Percentiles rank a stretch among this genome's conserved stretches.
Evolutionary conservation across 2,797 vertebrate genomes (phyloP).

Genomic region (Carduelis carduelis): DNA sequence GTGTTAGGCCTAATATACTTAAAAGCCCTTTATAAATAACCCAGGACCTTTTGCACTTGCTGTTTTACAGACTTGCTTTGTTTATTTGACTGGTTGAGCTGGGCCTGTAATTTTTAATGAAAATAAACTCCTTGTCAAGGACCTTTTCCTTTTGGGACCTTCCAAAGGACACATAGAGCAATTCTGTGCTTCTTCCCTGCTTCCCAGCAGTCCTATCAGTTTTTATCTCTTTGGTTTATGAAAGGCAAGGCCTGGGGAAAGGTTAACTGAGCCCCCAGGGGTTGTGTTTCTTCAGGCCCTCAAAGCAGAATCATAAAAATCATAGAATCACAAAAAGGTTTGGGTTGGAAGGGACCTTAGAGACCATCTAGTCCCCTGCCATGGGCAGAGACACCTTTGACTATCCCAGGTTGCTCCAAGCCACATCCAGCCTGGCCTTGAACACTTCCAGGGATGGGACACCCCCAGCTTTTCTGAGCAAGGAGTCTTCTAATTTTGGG

Average conservation of each 20-base stretch:
- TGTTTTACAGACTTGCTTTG: conserved; percentile 46
- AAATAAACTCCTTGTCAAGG: conserved; percentile 58
- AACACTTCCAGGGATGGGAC: neutral
- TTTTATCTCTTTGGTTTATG: neutral
- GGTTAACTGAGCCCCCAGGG: neutral
- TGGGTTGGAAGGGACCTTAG: neutral
- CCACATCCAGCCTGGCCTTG: neutral
- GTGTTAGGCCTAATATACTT: conserved; percentile 64
- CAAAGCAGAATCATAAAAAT: neutral
- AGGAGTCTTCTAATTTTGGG: neutral
- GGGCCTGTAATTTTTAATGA: conserved; percentile 55
- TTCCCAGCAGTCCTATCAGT: conserved; percentile 5
- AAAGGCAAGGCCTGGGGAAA: neutral
- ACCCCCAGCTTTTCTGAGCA: neutral
- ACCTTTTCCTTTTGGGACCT: conserved; percentile 46
- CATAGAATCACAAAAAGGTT: neutral
- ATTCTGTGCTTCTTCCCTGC: neutral
- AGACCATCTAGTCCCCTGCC: neutral
- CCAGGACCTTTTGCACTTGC: conserved; percentile 64
- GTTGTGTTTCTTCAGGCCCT: neutral
- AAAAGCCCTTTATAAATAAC: conserved; percentile 68
- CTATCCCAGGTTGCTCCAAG: neutral
- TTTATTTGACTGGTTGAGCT: conserved; percentile 60
- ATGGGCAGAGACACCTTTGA: neutral
- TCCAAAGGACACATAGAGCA: neutral